Base-by-base conservation (phyloP, 2,113 vertebrate genomes). In the Callionymus lyra region DNA sequence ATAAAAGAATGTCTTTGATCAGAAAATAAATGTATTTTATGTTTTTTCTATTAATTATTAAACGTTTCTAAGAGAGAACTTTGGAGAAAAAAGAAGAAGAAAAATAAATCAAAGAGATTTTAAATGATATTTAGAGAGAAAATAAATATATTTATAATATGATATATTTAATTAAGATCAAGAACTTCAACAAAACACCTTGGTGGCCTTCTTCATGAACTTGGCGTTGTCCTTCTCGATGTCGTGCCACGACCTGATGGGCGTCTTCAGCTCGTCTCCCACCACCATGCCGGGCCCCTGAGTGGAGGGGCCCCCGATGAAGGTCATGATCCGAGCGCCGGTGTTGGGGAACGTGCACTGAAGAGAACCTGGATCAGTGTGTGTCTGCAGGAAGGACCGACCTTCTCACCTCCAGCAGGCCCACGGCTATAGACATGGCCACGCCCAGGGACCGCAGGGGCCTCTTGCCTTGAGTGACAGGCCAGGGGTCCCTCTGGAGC, bases 221-320 rank as follows among this genome's bases (percentile, higher is more conserved):
- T 98, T 98, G 53, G 93, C 91, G 66, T 93, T 98, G 69, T 98
- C 95, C 75, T 98, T 98, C 80, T 98, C 94, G 1, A 98, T 94
- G 71, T 98, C 95, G 9, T 98, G 95, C 95, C 94, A 98, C 3
- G 95, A 98, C 56, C 95, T 85, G 71, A 98, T 98, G 42, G 95
- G 94, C 4, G 75, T 86, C 74, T 98, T 98, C 57, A 98, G 50
- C 38, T 98, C 95, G 50, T 98, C 95, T 32, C 93, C 95, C 12
- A 98, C 95, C 57, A 97, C 95, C 95, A 98, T 98, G 41, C 95
- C 95, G 21, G 93, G 93, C 1, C 95, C 95, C 62, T 98, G 94
- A 0, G 95, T 97, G 0, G 91, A 89, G 2, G 95, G 95, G 9
- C 95, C 95, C 0, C 95, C 92, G n/a, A 98, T 89, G 72, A 98